phyloP scores from a whole-genome alignment of 2,888 invertebrate species.

The Clistopyga incitator region DNA sequence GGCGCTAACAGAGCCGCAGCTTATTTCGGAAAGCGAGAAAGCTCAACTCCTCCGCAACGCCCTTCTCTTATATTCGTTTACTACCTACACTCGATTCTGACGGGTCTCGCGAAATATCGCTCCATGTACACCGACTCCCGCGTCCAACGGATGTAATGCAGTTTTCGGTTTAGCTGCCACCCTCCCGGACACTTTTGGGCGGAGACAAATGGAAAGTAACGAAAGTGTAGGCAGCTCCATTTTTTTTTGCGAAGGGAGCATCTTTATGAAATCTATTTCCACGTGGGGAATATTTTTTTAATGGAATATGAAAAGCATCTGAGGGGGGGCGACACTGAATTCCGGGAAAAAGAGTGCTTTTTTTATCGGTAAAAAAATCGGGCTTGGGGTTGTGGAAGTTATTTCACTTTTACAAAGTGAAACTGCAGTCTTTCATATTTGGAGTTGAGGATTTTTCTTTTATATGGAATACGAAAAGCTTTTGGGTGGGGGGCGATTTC shows the following conservation, averaged over 20 bases:
- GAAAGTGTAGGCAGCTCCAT: neutral
- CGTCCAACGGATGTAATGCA: neutral
- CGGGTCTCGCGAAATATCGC: constrained; percentile 36
- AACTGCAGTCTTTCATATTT: no score
- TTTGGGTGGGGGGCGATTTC: no score
- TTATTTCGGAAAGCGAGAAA: constrained; percentile 65
- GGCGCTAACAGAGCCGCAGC: constrained; percentile 30
- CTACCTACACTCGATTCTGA: constrained; percentile 27
- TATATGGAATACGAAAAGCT: no score
- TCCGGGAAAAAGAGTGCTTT: no score
- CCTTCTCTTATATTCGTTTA: constrained; percentile 39
- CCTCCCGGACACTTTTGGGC: neutral
- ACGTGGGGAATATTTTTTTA: neutral
- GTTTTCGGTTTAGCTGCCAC: neutral
- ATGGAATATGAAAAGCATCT: neutral
- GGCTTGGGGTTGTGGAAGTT: no score
- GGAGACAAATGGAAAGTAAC: neutral
- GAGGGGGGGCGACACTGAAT: neutral
- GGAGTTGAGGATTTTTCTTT: no score
- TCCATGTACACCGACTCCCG: neutral
- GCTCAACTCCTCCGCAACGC: neutral
- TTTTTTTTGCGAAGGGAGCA: neutral
- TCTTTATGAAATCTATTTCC: neutral
- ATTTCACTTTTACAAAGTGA: no score
- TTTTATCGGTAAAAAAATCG: no score